These are phyloP conservation scores for Trichogramma dendrolimi DNA, from an alignment of 2,888 invertebrate species.

Conservation along the genomic window DNA sequence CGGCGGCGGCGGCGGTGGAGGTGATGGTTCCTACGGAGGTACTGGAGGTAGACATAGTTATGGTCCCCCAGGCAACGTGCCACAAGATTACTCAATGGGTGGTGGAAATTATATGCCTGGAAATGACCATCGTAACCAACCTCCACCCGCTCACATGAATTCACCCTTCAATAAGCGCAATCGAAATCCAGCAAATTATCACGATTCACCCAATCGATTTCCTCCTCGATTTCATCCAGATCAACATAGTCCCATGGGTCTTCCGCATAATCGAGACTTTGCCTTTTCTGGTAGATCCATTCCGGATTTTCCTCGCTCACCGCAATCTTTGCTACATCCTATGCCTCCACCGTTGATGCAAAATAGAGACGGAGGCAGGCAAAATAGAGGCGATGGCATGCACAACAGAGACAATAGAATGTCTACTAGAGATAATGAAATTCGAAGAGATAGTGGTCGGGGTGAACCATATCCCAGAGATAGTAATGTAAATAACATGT, in stretches of 20 bases:
- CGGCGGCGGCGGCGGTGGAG: constrained; percentile 34
- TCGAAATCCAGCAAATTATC: constrained; percentile 45
- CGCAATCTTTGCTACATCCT: constrained; percentile 31
- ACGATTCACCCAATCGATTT: constrained; percentile 31
- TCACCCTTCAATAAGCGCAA: constrained; percentile 39
- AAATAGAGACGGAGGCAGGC: neutral
- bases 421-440: neutral
- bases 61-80: constrained; percentile 46
- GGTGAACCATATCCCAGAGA: neutral
- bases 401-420: constrained; percentile 1
- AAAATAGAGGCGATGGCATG: neutral
- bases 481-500: constrained; percentile 52
- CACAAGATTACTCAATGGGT: constrained; percentile 34
- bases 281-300: no score
- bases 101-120: constrained; percentile 38
- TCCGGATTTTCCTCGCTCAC: constrained; percentile 18
- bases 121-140: constrained; percentile 39
- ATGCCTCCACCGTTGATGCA: constrained; percentile 24
- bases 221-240: constrained; percentile 14
- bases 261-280: neutral
- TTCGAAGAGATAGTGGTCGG: neutral
- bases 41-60: constrained; percentile 41
- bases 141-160: constrained; percentile 30
- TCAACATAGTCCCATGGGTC: constrained; percentile 10
- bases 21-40: constrained; percentile 52